A percentile compares a stretch with the other conserved stretches of the same genome.
phyloP scores from a whole-genome alignment of 2,113 vertebrate genomes.

The Aramus guarauna region DNA sequence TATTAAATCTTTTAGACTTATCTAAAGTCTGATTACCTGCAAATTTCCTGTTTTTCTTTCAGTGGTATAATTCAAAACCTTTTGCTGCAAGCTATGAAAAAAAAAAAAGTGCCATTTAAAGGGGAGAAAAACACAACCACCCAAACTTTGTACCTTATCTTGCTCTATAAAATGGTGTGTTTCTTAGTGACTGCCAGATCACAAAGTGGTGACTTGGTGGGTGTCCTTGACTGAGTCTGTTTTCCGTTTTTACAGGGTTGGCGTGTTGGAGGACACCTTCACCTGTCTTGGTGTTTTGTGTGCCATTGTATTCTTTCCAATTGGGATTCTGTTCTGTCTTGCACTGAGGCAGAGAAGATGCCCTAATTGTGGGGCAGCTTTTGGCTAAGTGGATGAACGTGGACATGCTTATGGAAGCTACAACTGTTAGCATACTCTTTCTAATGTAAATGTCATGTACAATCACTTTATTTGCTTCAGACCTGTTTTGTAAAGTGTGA shows the following conservation, averaged over 20 bases:
- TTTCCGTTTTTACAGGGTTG: constrained; percentile 80
- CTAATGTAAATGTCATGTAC: constrained; percentile 82
- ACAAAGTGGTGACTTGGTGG: background rate
- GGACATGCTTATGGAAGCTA: constrained; percentile 32
- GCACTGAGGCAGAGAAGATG: constrained; percentile 94
- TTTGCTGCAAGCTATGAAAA: background rate
- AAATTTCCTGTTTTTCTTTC: background rate
- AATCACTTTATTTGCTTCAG: constrained; percentile 75
- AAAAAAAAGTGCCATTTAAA: background rate
- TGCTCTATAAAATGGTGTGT: background rate
- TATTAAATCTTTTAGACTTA: background rate
- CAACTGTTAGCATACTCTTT: constrained; percentile 65
- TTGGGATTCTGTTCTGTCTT: constrained; percentile 96
- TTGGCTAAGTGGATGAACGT: constrained; percentile 81
- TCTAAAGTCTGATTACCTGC: background rate
- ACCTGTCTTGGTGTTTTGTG: constrained; percentile 94
- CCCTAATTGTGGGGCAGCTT: constrained; percentile 95
- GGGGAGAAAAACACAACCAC: no score
- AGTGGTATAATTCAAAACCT: background rate
- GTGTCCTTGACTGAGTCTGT: constrained; percentile 20
- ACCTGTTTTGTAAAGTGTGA: constrained; percentile 75
- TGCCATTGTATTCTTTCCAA: constrained; percentile 95
- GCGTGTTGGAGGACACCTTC: constrained; percentile 96
- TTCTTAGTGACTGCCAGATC: background rate
- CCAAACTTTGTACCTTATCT: background rate